Conservation (phyloP, 2,888 invertebrate species). For the Rapana venosa region DNA sequence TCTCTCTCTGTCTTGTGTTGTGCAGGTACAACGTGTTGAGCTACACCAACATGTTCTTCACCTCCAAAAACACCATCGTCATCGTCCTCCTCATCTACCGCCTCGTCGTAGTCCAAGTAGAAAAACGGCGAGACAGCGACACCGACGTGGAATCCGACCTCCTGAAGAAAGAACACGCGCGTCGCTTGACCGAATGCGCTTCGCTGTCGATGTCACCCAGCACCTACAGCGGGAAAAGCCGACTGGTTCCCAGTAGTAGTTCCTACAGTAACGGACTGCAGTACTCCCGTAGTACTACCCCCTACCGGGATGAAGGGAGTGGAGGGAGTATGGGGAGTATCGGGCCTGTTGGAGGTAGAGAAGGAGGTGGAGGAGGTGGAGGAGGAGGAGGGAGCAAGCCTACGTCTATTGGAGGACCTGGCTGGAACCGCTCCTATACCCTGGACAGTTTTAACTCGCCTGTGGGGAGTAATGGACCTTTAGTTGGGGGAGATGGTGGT, state of each 20-base stretch:
- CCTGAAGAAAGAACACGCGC: constrained; percentile 28
- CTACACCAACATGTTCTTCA: constrained; percentile 98
- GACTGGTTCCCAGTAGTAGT: constrained; percentile 43
- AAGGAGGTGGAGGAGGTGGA: neutral
- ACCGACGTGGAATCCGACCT: constrained; percentile 19
- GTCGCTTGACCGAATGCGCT: constrained; percentile 26
- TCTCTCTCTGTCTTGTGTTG: neutral
- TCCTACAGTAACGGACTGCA: constrained; percentile 45
- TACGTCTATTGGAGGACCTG: neutral
- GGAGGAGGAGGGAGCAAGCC: neutral
- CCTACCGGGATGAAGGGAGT: neutral
- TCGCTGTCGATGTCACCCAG: constrained; percentile 43
- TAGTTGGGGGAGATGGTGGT: neutral
- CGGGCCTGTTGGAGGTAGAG: neutral
- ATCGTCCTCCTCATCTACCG: constrained; percentile 92
- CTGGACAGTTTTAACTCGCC: constrained; percentile 45
- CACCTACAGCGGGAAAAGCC: constrained; percentile 43
- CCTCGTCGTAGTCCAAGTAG: constrained; percentile 79
- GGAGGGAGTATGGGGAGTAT: constrained; percentile 21
- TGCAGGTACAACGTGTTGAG: constrained; percentile 89
- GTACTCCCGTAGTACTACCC: constrained; percentile 31
- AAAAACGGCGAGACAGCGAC: constrained; percentile 35
- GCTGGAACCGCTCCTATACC: constrained; percentile 39
- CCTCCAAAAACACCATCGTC: constrained; percentile 93
- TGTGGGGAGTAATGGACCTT: neutral